Percentiles rank a stretch among this genome's conserved stretches.
Conservation (phyloP, 2,888 invertebrate species). For the Operophtera brumata region DNA sequence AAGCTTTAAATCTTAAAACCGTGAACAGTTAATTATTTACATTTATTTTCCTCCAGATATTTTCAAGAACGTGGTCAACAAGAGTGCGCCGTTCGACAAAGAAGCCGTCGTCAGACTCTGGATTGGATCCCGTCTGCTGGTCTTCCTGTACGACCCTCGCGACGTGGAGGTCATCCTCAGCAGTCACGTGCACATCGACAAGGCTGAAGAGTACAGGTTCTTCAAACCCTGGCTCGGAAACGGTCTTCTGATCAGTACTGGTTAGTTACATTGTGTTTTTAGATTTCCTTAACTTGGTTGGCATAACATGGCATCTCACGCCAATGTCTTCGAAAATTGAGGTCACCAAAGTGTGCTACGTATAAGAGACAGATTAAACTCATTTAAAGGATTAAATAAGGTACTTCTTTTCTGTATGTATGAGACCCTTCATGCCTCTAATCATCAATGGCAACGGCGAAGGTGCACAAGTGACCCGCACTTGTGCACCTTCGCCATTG, state of each 20-base stretch:
- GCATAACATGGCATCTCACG: too few species aligned
- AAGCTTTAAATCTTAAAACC: too few species aligned
- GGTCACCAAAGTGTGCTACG: too few species aligned
- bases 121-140: conserved; percentile 87
- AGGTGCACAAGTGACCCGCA: too few species aligned
- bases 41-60: conserved; percentile 77
- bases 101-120: conserved; percentile 83
- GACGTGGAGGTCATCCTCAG: conserved; percentile 89
- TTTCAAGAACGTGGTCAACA: conserved; percentile 82
- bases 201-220: conserved; percentile 88
- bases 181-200: conserved; percentile 90
- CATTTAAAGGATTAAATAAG: too few species aligned
- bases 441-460: too few species aligned
- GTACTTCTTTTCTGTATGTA: too few species aligned
- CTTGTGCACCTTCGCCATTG: too few species aligned
- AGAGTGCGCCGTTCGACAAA: conserved; percentile 78
- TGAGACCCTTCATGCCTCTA: too few species aligned
- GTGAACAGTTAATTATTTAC: neutral
- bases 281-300: too few species aligned
- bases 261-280: conserved; percentile 57
- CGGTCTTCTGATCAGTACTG: conserved; percentile 89
- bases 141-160: conserved; percentile 88
- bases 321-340: too few species aligned
- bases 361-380: too few species aligned
- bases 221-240: conserved; percentile 93